phyloP scores from a whole-genome alignment of 2,888 invertebrate species.

The Athalia cordata region DNA sequence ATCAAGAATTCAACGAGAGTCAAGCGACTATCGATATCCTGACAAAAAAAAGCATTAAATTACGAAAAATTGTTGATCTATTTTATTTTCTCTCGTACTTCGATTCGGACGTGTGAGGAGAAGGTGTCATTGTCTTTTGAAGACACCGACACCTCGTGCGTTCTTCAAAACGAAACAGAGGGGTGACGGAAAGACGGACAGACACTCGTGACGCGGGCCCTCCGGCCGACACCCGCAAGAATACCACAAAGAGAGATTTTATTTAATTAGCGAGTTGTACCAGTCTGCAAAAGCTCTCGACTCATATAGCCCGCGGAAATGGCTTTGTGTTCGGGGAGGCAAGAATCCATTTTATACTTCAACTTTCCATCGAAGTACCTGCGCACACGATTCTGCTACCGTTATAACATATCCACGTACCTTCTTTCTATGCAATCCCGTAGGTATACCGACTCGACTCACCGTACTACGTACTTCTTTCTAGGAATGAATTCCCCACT shows the following conservation, averaged over 20 bases:
- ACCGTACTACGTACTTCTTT: neutral
- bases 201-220: slow-evolving; percentile 58
- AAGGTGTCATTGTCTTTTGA: slow-evolving; percentile 16
- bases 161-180: slow-evolving; percentile 26
- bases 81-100: too few relatives aligned
- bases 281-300: slow-evolving; percentile 58
- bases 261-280: slow-evolving; percentile 70
- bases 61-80: too few relatives aligned
- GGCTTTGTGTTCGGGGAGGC: slow-evolving; percentile 30
- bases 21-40: too few relatives aligned
- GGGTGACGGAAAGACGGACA: slow-evolving; percentile 44
- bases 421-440: too few relatives aligned
- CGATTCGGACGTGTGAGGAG: neutral
- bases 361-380: slow-evolving; percentile 31
- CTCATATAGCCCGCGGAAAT: slow-evolving; percentile 38
- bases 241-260: slow-evolving; percentile 60
- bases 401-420: neutral
- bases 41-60: too few relatives aligned
- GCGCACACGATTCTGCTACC: neutral
- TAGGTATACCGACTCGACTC: neutral
- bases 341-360: slow-evolving; percentile 38
- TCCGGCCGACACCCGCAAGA: slow-evolving; percentile 66
- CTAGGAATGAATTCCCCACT: neutral
- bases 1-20: too few relatives aligned
- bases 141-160: slow-evolving; percentile 19